Conservation (phyloP, 2,797 vertebrate species). For the Arvicola amphibius region DNA sequence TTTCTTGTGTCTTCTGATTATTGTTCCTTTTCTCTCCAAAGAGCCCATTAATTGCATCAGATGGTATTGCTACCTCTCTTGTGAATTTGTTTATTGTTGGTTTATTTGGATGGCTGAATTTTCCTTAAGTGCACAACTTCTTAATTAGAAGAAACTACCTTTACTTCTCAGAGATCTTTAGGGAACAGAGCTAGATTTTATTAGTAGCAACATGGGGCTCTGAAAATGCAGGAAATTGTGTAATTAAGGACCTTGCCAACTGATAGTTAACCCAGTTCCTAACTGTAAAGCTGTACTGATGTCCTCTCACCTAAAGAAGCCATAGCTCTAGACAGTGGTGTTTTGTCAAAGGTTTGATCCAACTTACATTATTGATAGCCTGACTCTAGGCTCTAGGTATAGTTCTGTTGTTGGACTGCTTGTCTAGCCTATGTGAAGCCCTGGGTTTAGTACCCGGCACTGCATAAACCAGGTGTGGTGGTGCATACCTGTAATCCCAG, state of each 20-base stretch:
- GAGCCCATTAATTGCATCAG: background rate
- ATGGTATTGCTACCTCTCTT: background rate
- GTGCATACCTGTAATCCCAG: background rate
- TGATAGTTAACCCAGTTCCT: background rate
- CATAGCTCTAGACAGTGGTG: background rate
- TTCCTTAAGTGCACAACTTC: conserved; percentile 24
- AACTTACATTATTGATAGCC: background rate
- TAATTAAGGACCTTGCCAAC: conserved; percentile 7
- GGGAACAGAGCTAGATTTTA: background rate
- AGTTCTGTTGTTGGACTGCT: background rate
- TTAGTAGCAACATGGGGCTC: background rate
- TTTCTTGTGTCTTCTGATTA: background rate
- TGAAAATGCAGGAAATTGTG: background rate
- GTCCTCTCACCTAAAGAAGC: background rate
- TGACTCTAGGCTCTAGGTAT: background rate
- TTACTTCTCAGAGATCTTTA: background rate
- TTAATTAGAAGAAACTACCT: background rate
- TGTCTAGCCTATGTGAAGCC: background rate
- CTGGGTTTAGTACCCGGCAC: background rate
- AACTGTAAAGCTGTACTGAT: background rate
- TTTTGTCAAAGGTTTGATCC: background rate
- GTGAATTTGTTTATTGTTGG: conserved; percentile 42
- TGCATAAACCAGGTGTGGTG: background rate
- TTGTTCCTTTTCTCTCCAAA: background rate
- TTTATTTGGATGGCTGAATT: conserved; percentile 32